These are phyloP conservation scores for Malurus splendens DNA, from an alignment of 2,797 vertebrate genomes.

Conservation along the genomic window DNA sequence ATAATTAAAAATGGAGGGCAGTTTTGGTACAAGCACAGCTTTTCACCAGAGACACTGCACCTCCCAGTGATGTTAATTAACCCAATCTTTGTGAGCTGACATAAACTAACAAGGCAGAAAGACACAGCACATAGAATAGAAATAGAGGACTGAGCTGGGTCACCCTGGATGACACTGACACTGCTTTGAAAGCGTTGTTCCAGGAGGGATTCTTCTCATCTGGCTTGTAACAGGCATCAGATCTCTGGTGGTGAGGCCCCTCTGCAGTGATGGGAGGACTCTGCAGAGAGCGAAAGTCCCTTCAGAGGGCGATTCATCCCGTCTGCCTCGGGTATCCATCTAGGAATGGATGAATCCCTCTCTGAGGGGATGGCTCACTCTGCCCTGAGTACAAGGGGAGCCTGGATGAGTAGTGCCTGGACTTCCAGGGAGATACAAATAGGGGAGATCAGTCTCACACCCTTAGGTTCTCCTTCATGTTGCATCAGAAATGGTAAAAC, in stretches of 20 bases:
- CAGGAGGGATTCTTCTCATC: not conserved
- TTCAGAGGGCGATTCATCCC: not conserved
- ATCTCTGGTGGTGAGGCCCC: not conserved
- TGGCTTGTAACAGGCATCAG: not conserved
- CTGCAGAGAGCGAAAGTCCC: not conserved
- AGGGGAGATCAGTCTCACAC: not conserved
- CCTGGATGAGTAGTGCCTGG: not conserved
- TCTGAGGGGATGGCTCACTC: not conserved
- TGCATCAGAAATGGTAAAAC: not conserved
- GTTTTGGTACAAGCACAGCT: not conserved
- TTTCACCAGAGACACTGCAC: not conserved
- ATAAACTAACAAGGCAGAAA: not conserved
- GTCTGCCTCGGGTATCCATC: fast-evolving
- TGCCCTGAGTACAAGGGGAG: not conserved
- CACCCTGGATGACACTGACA: not conserved
- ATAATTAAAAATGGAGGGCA: not conserved
- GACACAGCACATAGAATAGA: not conserved
- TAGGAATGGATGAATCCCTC: not conserved
- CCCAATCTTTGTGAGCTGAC: fast-evolving
- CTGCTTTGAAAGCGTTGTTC: not conserved
- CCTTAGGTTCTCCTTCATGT: not conserved
- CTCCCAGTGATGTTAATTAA: not conserved
- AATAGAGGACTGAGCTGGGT: not conserved
- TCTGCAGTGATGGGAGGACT: not conserved
- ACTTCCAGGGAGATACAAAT: not conserved